Conservation (phyloP, 1,140 invertebrate genomes). For the Magallana angulata region DNA sequence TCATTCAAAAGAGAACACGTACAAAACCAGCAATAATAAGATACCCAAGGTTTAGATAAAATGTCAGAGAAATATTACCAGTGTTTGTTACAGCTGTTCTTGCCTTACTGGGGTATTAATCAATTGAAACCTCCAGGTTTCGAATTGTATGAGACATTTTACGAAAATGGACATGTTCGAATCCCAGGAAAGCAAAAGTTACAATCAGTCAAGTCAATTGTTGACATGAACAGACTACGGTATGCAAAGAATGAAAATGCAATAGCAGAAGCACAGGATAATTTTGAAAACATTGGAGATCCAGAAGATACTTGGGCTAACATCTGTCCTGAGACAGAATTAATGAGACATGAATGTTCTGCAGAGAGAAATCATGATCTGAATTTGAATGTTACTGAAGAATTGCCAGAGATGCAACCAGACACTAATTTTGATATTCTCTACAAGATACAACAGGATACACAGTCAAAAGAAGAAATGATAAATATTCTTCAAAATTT, state of each 20-base stretch:
- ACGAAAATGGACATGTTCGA: conserved; percentile 44
- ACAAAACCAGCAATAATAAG: conserved; percentile 43
- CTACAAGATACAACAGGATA: neutral
- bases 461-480: neutral
- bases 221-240: neutral
- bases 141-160: conserved; percentile 44
- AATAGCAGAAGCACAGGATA: neutral
- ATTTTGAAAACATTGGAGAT: conserved; percentile 11
- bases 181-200: neutral
- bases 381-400: neutral
- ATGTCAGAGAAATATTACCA: conserved; percentile 53
- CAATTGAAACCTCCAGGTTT: conserved; percentile 48
- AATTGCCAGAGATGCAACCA: neutral
- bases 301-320: conserved; percentile 12
- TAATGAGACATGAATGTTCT: conserved; percentile 10
- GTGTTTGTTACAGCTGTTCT: conserved; percentile 45
- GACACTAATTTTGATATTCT: neutral
- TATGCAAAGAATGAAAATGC: neutral
- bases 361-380: neutral
- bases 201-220: conserved; percentile 24
- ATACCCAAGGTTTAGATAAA: conserved; percentile 48
- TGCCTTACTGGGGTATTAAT: conserved; percentile 44
- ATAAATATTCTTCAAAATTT: neutral
- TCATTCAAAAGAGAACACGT: conserved; percentile 45
- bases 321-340: conserved; percentile 44